Base-by-base conservation (phyloP, 2,113 vertebrate species). In the Leucosticte australis region DNA sequence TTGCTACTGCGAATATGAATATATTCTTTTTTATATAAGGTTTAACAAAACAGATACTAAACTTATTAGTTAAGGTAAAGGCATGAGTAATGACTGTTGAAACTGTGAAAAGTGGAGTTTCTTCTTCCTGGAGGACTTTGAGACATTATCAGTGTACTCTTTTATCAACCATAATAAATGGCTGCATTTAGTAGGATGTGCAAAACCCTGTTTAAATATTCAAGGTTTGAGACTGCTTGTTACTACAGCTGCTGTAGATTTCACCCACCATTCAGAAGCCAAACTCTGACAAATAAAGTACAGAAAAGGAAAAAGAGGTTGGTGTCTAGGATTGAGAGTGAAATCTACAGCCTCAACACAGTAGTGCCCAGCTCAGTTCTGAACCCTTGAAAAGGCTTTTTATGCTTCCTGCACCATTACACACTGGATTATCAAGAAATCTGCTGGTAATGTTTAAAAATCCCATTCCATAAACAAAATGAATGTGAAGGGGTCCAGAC, bases 141-240 rank as follows among this genome's bases (percentile, higher is more conserved):
- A 92, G 85, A 65, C 71, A 55, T 83, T 89, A 71, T 33, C 71
- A 87, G 42, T 69, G 50, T 17, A n/a, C 21, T 82, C 52, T 95
- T 92, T 93, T 88, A 73, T 89, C 92, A 94, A 74, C n/a, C 31
- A 41, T 83, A 91, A 93, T 81, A 91, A 95, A 96, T 94, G 67
- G 49, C 68, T 91, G 78, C 71, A 64, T 89, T 97, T 94, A 94
- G 78, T 60, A 70, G 67, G 52, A 87, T 52, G 44, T 93, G 59
- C 53, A 88, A 91, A 94, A 83, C 33, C 18, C 35, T 83, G 37
- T 76, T 96, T 95, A 89, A 96, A 94, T 83, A 95, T 91, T 92
- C 89, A 87, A 37, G 21, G 24, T 87, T 78, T 82, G 74, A 81
- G 53, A 71, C 89, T 90, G 37, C 80, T 94, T 84, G 26, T 84